Evolutionary conservation across 2,797 vertebrate genomes (phyloP), one percentile per base, ranked within the genome.

Genomic region (Lagocephalus sceleratus): DNA sequence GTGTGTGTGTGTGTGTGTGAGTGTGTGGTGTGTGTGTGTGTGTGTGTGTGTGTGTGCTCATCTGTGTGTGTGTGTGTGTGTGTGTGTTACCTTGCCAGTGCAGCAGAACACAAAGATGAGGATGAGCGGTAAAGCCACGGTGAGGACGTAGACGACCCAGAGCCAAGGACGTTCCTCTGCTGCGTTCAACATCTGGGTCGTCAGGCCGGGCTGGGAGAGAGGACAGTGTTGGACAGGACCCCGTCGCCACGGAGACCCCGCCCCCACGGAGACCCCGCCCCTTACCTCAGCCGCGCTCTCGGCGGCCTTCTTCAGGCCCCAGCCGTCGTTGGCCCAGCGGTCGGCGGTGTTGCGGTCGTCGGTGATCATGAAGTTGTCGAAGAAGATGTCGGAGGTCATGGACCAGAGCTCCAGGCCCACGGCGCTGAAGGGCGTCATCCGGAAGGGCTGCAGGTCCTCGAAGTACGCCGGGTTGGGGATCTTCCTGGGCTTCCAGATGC

Each of bases 331-430:
- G 44, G 94, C 92, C 96, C 96, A 99, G 32, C 92, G 94, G 0
- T 98, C 95, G 2, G 93, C 94, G 0, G 93, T 91, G 51, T 75
- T 90, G 54, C 94, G 90, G 58, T 99, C 95, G 3, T 91, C 89
- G 35, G 91, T 93, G 80, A 99, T 91, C 51, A 99, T 94, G 66
- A 99, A 99, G 82, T 99, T 98, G 84, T 99, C 96, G 51, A 99
- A 99, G 87, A 98, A 98, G 68, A 99, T 99, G 69, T 99, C 97
- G 0, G 94, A 93, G 17, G 94, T 95, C 97, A 99, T 99, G 72
- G 97, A 99, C 97, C 97, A 99, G 20, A 99, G 90, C 80, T 99
- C 97, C 52, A 99, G 92, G 0, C 97, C 97, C 63, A 99, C 62
- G n/a, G 96, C 97, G 58, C 63, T 94, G 87, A 99, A 92, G 0